phyloP scores from a whole-genome alignment of 2,797 vertebrate species.

The Lagorchestes hirsutus region DNA sequence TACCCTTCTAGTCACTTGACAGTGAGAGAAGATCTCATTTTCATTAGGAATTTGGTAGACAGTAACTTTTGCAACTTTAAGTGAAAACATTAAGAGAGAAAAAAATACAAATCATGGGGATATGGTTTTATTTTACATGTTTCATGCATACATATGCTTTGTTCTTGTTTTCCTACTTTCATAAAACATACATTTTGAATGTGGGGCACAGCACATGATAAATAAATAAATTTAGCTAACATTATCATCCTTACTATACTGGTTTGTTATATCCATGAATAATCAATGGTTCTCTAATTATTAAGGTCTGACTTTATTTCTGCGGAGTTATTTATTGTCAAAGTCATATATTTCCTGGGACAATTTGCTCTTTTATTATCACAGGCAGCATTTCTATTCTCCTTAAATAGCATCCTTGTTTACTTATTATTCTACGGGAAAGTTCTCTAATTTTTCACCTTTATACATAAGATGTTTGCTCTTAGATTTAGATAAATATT shows the following conservation, averaged over 20 bases:
- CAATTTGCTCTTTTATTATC: neutral
- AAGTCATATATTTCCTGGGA: neutral
- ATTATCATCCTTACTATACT: neutral
- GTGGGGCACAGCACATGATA: neutral
- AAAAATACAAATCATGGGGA: neutral
- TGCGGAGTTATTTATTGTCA: neutral
- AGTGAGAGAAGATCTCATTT: conserved; percentile 59
- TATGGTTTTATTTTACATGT: neutral
- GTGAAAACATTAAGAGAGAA: conserved; percentile 43
- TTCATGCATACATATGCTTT: neutral
- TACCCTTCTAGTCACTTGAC: conserved; percentile 43
- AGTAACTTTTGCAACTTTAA: conserved; percentile 74
- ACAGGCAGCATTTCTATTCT: neutral
- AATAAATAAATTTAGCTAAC: neutral
- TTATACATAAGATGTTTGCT: neutral
- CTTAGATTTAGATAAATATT: neutral
- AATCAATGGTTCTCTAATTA: neutral
- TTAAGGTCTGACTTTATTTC: neutral
- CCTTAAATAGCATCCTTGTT: neutral
- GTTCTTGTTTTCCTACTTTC: neutral
- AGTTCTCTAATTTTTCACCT: neutral
- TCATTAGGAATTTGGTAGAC: conserved; percentile 55
- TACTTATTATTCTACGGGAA: neutral
- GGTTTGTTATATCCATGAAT: neutral
- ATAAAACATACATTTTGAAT: neutral